phyloP scores from a whole-genome alignment of 2,113 vertebrate genomes.

The Casuarius casuarius region DNA sequence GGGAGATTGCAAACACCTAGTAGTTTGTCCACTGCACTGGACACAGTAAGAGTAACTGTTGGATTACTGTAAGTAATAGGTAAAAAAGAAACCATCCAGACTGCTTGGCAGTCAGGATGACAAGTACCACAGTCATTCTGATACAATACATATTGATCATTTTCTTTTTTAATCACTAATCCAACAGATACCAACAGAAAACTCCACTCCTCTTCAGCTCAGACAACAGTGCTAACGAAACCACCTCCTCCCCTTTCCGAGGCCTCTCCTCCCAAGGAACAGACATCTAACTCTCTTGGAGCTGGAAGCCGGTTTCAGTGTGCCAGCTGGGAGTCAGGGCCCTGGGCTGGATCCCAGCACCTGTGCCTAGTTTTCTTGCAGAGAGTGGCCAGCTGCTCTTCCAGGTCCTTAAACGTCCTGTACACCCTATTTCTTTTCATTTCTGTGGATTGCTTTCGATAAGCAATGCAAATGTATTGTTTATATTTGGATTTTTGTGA shows the following conservation, averaged over 20 bases:
- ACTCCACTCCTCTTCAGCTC: neutral
- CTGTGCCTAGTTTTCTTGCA: slow-evolving; percentile 65
- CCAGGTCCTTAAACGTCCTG: slow-evolving; percentile 10
- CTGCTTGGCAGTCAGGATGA: neutral
- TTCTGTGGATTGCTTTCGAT: neutral
- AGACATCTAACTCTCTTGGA: slow-evolving; percentile 29
- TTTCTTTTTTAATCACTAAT: neutral
- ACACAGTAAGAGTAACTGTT: rapidly evolving
- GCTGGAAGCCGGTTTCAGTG: neutral
- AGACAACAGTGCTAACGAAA: slow-evolving; percentile 22
- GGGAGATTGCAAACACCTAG: neutral
- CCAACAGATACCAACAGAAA: neutral
- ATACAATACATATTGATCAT: neutral
- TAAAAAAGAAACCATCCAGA: neutral
- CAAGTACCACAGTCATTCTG: neutral
- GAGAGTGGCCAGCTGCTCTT: slow-evolving; percentile 45
- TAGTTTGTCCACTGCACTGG: neutral
- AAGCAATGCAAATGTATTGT: neutral
- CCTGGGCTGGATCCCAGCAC: slow-evolving; percentile 65
- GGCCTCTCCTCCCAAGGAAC: slow-evolving; percentile 62
- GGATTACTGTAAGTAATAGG: neutral
- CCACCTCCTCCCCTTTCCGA: slow-evolving; percentile 44
- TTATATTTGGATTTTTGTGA: slow-evolving; percentile 26
- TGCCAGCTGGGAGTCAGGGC: slow-evolving; percentile 66
- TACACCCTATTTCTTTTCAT: neutral